Evolutionary conservation across 2,888 invertebrate genomes (phyloP), one percentile per base, ranked within the genome.

Genomic region (Mythimna loreyi): DNA sequence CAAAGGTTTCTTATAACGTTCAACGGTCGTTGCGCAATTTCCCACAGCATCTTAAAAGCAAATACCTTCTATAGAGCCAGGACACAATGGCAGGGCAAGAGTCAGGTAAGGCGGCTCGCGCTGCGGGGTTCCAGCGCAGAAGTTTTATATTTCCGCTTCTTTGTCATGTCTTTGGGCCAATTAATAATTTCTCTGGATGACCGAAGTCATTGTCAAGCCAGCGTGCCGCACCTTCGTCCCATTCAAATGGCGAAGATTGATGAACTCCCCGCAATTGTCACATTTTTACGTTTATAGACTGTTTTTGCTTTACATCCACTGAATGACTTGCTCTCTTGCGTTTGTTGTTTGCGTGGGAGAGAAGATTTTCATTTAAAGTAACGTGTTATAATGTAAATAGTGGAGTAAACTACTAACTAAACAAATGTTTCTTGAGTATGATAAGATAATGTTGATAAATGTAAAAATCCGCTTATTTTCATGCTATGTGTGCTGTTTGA

Each of bases 131-230:
- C 90, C 92, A 87, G 89, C 85, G 91, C 90, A 92, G 91, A 92
- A 95, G 94, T 95, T 95, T 95, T 96, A 95, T 96, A 95, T 96
- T 94, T 96, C 96, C 96, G 96, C 92, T 95, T 94, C 95, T 95
- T 96, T 96, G 95, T 96, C 88, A 85, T 88, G 86, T 87, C 87
- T 89, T 90, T 88, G 89, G 89, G 89, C 92, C 95, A 95, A 95
- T 96, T 96, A 95, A 94, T 95, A 95, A 96, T 94, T 93, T 95
- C 92, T 91, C 92, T 94, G 92, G 93, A 93, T 95, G 95, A 94
- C 95, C 95, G 92, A 86, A 93, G 92, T 92, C 90, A 94, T 95
- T 95, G 94, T 95, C 91, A 87, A 88, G 77, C 88, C 86, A 85
- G 88, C 87, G 88, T 81, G 88, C 86, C 86, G 85, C 84, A 86